These are phyloP conservation scores for Plectrocnemia conspersa DNA, from an alignment of 1,140 invertebrate genomes.

Conservation along the genomic window DNA sequence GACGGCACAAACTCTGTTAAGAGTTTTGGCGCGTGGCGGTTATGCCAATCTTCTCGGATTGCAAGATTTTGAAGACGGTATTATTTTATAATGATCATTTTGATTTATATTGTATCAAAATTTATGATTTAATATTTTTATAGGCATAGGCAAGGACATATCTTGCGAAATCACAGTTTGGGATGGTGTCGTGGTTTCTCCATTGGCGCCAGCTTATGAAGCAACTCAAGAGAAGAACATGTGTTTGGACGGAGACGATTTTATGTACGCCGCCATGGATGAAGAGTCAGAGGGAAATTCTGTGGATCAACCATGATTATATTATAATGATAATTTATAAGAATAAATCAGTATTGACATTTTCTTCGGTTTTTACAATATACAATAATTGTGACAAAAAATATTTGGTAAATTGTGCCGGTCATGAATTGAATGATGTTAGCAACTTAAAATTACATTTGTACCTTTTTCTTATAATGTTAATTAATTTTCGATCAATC, in stretches of 20 bases:
- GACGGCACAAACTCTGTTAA: conserved; percentile 77
- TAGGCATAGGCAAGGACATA: conserved; percentile 57
- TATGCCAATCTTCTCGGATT: conserved; percentile 84
- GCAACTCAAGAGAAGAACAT: conserved; percentile 53
- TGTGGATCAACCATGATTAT: not conserved
- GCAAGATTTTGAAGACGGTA: conserved; percentile 55
- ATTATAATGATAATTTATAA: too few relatives aligned
- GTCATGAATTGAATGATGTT: too few relatives aligned
- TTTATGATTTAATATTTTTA: not conserved
- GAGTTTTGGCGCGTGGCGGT: conserved; percentile 87
- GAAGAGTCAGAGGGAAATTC: conserved; percentile 17
- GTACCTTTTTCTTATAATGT: too few relatives aligned
- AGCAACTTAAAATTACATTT: too few relatives aligned
- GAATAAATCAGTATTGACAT: too few relatives aligned
- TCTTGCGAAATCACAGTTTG: conserved; percentile 86
- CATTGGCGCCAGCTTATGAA: conserved; percentile 86
- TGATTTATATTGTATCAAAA: not conserved
- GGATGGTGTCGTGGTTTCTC: conserved; percentile 91
- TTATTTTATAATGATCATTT: conserved; percentile 38
- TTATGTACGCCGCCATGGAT: conserved; percentile 31
- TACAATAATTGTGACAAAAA: too few relatives aligned
- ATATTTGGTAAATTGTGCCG: too few relatives aligned
- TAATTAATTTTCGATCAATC: too few relatives aligned
- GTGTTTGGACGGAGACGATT: conserved; percentile 22
- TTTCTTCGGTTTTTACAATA: too few relatives aligned